Conservation (phyloP, 2,888 invertebrate species). For the Timandra comae region DNA sequence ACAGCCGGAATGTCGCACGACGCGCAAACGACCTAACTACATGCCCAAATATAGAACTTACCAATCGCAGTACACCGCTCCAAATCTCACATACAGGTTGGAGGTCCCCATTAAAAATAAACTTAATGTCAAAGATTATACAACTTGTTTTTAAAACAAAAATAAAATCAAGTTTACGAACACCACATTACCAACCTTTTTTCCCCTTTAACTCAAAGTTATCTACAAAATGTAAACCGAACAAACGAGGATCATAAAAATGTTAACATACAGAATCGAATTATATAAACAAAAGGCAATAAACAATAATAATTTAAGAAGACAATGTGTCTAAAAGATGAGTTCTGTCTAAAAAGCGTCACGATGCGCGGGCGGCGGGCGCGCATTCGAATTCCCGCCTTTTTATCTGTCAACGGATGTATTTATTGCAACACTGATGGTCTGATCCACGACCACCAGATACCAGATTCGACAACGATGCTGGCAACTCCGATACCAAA, state of each 20-base stretch:
- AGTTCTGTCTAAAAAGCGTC: slow-evolving; percentile 53
- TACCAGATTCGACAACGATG: slow-evolving; percentile 64
- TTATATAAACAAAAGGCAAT: slow-evolving; percentile 19
- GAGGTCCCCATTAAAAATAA: no score
- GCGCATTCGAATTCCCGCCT: slow-evolving; percentile 58
- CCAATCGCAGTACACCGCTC: no score
- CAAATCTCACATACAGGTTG: no score
- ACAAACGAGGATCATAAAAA: no score
- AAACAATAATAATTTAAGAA: slow-evolving; percentile 29
- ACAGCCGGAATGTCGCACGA: slow-evolving; percentile 40
- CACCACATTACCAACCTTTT: slow-evolving; percentile 1
- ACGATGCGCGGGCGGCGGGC: slow-evolving; percentile 57
- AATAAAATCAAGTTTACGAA: no score
- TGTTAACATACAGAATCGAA: not conserved
- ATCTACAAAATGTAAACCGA: no score
- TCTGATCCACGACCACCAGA: slow-evolving; percentile 36
- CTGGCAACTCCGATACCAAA: slow-evolving; percentile 50
- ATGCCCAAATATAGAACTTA: slow-evolving; percentile 22
- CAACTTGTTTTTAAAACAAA: no score
- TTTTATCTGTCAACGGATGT: slow-evolving; percentile 60
- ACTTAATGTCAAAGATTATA: no score
- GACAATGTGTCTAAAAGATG: slow-evolving; percentile 44
- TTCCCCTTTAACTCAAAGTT: no score
- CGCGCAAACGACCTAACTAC: slow-evolving; percentile 39
- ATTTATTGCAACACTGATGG: slow-evolving; percentile 66